These are phyloP conservation scores for Maniola hyperantus DNA, from an alignment of 2,888 invertebrate genomes.

Conservation along the genomic window DNA sequence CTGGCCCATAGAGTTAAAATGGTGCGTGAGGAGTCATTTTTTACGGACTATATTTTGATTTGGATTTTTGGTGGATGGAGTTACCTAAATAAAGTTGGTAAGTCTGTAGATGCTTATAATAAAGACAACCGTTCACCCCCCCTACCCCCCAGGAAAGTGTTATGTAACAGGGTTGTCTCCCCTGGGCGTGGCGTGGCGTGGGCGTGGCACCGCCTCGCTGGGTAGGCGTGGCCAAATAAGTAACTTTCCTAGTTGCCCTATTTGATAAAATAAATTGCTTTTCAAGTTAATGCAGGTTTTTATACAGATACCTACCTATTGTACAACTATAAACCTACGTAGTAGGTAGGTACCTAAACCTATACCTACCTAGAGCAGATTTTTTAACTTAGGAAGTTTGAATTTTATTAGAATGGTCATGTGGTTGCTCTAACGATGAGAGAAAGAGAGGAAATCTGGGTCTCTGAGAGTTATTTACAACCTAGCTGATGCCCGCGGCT, in stretches of 20 bases:
- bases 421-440: no score
- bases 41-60: no score
- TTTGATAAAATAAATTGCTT: conserved; percentile 39
- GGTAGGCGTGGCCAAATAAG: conserved; percentile 39
- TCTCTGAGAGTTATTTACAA: no score
- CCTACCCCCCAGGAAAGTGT: conserved; percentile 29
- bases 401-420: no score
- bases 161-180: conserved; percentile 51
- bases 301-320: conserved; percentile 13
- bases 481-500: no score
- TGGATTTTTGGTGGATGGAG: no score
- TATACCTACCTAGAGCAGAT: not conserved
- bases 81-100: conserved; percentile 2
- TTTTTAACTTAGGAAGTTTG: no score
- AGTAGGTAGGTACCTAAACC: not conserved
- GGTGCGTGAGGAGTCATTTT: no score
- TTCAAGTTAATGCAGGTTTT: conserved; percentile 27
- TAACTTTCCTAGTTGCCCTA: conserved; percentile 31
- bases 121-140: not conserved
- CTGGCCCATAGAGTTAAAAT: no score
- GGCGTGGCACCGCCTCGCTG: conserved; percentile 37
- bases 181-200: conserved; percentile 38
- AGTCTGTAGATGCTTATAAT: not conserved
- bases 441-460: no score
- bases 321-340: not conserved